Evolutionary conservation across 2,888 invertebrate genomes (phyloP).

Genomic region (Tubulanus polymorphus): DNA sequence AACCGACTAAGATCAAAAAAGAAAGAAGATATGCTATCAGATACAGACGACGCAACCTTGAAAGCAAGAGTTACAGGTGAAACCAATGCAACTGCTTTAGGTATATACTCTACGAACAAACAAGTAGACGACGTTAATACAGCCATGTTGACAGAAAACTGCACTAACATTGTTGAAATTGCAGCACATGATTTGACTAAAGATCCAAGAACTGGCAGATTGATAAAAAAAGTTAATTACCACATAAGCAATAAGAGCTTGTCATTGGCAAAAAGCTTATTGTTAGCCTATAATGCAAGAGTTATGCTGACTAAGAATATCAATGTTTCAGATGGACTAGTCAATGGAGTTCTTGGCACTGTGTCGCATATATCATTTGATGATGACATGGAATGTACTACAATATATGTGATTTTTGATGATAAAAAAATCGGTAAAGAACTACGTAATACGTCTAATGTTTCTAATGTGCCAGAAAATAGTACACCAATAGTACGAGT

Average conservation of each 20-base stretch:
- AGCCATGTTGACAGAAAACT: conserved; percentile 4
- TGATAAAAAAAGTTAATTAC: background rate
- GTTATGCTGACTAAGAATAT: conserved; percentile 19
- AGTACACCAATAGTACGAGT: no score
- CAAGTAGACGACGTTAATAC: conserved; percentile 13
- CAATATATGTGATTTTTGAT: no score
- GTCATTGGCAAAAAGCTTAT: no score
- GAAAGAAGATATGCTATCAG: conserved; percentile 3
- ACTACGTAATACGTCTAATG: no score
- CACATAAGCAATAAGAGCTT: no score
- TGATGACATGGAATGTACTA: no score
- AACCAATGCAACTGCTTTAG: conserved; percentile 4
- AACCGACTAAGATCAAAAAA: conserved; percentile 11
- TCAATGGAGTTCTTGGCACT: conserved; percentile 17
- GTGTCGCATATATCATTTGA: no score
- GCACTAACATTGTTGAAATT: conserved; percentile 5
- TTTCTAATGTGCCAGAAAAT: no score
- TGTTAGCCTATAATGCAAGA: no score
- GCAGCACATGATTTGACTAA: conserved; percentile 12
- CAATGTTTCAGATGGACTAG: conserved; percentile 20
- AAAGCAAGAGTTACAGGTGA: conserved; percentile 5
- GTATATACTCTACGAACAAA: conserved; percentile 15
- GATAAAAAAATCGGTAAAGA: no score
- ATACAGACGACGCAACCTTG: conserved; percentile 11
- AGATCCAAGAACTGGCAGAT: background rate